Percentiles rank a stretch among this genome's conserved stretches.
Conservation (phyloP, 2,888 invertebrate species). For the Acanthosepion pharaonis region DNA sequence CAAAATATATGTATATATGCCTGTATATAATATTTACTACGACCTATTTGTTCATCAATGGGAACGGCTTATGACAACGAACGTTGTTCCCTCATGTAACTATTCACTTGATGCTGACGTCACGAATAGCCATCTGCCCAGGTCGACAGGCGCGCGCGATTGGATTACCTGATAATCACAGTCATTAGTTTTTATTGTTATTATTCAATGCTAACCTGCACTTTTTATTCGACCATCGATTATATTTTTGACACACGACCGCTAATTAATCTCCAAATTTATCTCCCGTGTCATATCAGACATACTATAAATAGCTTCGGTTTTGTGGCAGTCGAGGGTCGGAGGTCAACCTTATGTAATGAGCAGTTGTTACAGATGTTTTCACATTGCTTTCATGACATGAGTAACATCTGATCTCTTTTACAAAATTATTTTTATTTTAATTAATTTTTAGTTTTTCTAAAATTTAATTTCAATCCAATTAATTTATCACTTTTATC, state of each 20-base stretch:
- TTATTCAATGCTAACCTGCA: not conserved
- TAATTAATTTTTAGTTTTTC: not conserved
- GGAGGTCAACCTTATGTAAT: not conserved
- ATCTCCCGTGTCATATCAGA: not conserved
- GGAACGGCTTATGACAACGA: conserved; percentile 33
- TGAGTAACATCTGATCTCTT: not conserved
- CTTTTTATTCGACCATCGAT: not conserved
- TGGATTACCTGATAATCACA: not conserved
- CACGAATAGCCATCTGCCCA: not conserved
- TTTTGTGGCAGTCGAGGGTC: not conserved
- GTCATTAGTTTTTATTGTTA: not conserved
- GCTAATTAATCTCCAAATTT: conserved; percentile 13
- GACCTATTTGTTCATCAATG: conserved; percentile 20
- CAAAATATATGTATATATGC: not conserved
- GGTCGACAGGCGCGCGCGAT: not conserved
- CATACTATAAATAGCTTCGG: not conserved
- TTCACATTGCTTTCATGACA: not conserved
- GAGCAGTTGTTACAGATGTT: not conserved
- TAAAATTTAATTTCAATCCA: not conserved
- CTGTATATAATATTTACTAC: not conserved
- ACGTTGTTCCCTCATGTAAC: not conserved
- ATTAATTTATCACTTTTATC: too few relatives aligned
- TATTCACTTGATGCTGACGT: not conserved
- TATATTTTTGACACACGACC: not conserved
- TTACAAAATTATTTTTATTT: not conserved